Base-by-base conservation (phyloP, 2,797 vertebrate species). In the Phalloptychus januarius region DNA sequence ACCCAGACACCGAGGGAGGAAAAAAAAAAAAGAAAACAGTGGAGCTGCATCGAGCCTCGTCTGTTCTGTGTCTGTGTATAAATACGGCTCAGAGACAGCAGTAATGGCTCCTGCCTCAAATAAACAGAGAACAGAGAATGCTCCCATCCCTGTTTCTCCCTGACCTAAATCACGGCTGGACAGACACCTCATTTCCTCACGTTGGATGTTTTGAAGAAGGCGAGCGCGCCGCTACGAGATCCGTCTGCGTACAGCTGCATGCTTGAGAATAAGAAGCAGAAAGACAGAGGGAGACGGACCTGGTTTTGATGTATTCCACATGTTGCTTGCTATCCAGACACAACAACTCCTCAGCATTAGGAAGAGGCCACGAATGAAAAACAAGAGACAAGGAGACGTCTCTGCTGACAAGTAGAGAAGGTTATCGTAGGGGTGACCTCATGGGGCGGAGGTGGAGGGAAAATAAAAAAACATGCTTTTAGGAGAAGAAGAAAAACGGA, bases 31-130 rank as follows among this genome's bases (percentile, higher is more conserved):
- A 79, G 79, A 81, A 71, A 86, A 16, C 77, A 54, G 81, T 77
- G 76, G 52, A 28, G 87, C 83, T 83, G 88, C 86, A 85, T 91
- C 90, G 76, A 81, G 81, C 75, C 52, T 81, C 71, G 86, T 92
- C 94, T 93, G 92, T 87, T 94, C 92, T 93, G 90, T 94, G 94
- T 94, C 94, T 93, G 93, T 93, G 86, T 95, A 95, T 95, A 95
- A 96, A 95, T 95, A 95, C 73, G 81, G 83, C 84, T 88, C 87
- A 94, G 89, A 92, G 94, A 95, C 93, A 92, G 93, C 93, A 93
- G 93, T 95, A 94, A 96, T 95, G 94, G 95, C 95, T 94, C 90
- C 92, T 82, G 93, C 94, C 94, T 95, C 93, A 96, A 96, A 96
- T 96, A 96, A 96, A 96, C 95, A 96, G 69, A 94, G 88, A 86